Conservation (phyloP, 2,113 vertebrate genomes). For the Aspiorhynchus laticeps region DNA sequence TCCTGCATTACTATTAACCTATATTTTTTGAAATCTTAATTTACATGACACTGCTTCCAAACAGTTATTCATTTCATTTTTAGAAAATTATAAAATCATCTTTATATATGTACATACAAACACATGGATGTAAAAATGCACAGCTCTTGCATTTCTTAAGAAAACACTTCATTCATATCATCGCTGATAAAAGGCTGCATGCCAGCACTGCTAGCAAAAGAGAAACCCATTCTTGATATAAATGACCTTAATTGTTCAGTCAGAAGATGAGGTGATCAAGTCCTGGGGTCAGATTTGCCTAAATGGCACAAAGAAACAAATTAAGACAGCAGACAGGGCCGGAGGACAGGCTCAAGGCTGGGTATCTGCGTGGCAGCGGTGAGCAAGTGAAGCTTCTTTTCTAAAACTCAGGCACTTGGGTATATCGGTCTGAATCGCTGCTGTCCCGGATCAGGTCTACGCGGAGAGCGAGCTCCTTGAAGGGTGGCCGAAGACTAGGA, state of each 20-base stretch:
- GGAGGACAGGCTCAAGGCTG: neutral
- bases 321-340: neutral
- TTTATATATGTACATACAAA: constrained; percentile 66
- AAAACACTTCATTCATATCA: constrained; percentile 52
- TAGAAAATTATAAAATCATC: constrained; percentile 75
- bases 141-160: constrained; percentile 39
- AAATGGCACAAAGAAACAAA: constrained; percentile 40
- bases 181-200: neutral
- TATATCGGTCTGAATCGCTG: constrained; percentile 66
- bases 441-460: constrained; percentile 85
- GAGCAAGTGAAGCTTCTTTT: constrained; percentile 26
- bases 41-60: constrained; percentile 60
- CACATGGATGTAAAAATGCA: constrained; percentile 55
- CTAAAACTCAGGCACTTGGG: constrained; percentile 57
- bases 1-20: constrained; percentile 67
- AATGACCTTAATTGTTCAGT: constrained; percentile 40
- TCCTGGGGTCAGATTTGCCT: constrained; percentile 40
- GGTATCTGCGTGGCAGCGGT: constrained; percentile 18
- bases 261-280: constrained; percentile 7
- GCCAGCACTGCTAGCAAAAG: constrained; percentile 54
- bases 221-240: constrained; percentile 29
- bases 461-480: constrained; percentile 82
- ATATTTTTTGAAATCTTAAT: constrained; percentile 65
- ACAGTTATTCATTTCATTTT: constrained; percentile 66
- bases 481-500: constrained; percentile 81